Evolutionary conservation across 1,140 invertebrate species (phyloP), one percentile per base, ranked within the genome.

Genomic region (Drosophila auraria): DNA sequence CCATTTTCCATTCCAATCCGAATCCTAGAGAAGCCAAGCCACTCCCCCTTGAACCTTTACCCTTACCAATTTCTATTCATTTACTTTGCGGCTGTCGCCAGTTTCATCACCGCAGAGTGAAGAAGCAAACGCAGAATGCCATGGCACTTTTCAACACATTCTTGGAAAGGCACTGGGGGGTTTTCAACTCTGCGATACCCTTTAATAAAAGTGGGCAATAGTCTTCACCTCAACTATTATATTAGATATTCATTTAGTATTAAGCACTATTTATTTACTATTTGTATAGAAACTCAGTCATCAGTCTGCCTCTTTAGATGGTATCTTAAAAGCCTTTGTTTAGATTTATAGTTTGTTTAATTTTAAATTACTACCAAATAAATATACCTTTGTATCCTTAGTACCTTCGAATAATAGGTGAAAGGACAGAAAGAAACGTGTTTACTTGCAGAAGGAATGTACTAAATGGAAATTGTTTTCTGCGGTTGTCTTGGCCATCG

Each of bases 381-480:
- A 64, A 30, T 20, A 27, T 40, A 8, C 2, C 3, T 6, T 36
- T 7, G n/a, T 36, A n/a, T 15, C 15, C n/a, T 38, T 6, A 15
- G 23, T 25, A 8, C 20, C 17, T 9, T 5, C 15, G 6, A 33
- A 25, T 33, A 30, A 15, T 38, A 57, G 40, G 20, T 23, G 58
- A 47, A 45, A 2, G 27, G 42, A 62, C 65, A 69, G 68, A 69
- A 80, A 25, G 36, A 59, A 82, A 75, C 82, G 56, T 90, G 82
- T 91, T 91, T 90, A 80, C 79, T 82, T 66, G 62, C 51, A 71
- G 65, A 69, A 66, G 65, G 68, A 87, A 73, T 57, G 64, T 72
- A 71, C 78, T 74, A 86, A 90, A 90, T 90, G 86, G 80, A 90
- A 90, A 90, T 90, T 90, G 86, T 90, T 90, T 90, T 90, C 84